Evolutionary conservation across 2,113 vertebrate genomes (phyloP).

Genomic region (Panurus biarmicus): DNA sequence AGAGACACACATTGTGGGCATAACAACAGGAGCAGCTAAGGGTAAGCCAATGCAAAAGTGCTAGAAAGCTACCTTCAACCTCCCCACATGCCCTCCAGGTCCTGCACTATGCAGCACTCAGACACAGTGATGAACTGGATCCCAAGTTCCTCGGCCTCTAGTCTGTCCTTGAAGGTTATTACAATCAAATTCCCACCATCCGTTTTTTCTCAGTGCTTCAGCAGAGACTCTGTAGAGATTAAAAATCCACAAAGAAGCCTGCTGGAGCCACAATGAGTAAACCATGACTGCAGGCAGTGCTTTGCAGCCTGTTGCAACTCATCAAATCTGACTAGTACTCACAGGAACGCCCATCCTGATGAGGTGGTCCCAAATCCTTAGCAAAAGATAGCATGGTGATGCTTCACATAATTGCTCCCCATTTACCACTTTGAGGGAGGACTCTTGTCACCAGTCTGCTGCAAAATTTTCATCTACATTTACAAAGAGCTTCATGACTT

Average conservation of each 20-base stretch:
- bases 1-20: not conserved
- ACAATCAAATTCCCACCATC: not conserved
- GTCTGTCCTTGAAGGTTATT: not conserved
- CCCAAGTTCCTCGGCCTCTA: not conserved
- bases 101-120: not conserved
- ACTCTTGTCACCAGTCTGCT: not conserved
- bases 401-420: not conserved
- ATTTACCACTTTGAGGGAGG: constrained; percentile 7
- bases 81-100: not conserved
- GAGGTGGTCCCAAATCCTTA: not conserved
- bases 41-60: not conserved
- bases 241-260: not conserved
- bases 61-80: not conserved
- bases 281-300: not conserved
- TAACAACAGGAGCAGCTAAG: not conserved
- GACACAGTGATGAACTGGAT: not conserved
- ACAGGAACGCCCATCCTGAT: not conserved
- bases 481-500: not conserved
- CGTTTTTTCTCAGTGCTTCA: not conserved
- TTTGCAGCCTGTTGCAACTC: constrained; percentile 13
- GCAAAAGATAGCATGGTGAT: not conserved
- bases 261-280: not conserved
- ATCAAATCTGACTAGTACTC: constrained; percentile 26
- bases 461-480: not conserved
- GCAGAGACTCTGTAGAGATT: not conserved